Evolutionary conservation across 2,797 vertebrate genomes (phyloP).

Genomic region (Huso huso): DNA sequence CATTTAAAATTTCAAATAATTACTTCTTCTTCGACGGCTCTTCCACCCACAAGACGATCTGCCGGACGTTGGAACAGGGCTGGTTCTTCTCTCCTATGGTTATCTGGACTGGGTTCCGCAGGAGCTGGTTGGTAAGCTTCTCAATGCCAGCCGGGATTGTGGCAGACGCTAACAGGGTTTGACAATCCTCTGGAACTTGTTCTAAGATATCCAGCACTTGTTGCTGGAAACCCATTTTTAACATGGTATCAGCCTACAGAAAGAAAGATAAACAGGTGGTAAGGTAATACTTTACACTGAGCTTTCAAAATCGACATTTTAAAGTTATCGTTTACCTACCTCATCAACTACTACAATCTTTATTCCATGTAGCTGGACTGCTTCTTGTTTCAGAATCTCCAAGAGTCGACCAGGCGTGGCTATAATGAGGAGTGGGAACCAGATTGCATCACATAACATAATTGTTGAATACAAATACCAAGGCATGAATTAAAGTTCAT

Average conservation of each 20-base stretch:
- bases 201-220: conserved; percentile 88
- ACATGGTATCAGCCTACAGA: conserved; percentile 86
- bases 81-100: conserved; percentile 76
- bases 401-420: conserved; percentile 88
- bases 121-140: conserved; percentile 67
- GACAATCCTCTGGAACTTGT: conserved; percentile 57
- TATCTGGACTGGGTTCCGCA: conserved; percentile 73
- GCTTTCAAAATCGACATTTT: background rate
- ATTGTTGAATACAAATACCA: too few relatives aligned
- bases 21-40: conserved; percentile 98
- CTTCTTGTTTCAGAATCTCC: conserved; percentile 83
- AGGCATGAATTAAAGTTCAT: too few relatives aligned
- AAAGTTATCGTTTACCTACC: conserved; percentile 50
- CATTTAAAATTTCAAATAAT: conserved; percentile 90
- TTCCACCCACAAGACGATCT: conserved; percentile 91
- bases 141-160: conserved; percentile 83
- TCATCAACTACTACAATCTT: conserved; percentile 85
- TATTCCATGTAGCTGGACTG: conserved; percentile 61
- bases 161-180: conserved; percentile 83
- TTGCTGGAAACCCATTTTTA: conserved; percentile 97
- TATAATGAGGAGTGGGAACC: conserved; percentile 47
- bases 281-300: background rate
- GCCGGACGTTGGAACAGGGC: conserved; percentile 77
- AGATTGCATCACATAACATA: too few relatives aligned
- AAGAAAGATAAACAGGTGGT: background rate